Evolutionary conservation across 2,797 vertebrate genomes (phyloP).

Genomic region (Microcaecilia unicolor): DNA sequence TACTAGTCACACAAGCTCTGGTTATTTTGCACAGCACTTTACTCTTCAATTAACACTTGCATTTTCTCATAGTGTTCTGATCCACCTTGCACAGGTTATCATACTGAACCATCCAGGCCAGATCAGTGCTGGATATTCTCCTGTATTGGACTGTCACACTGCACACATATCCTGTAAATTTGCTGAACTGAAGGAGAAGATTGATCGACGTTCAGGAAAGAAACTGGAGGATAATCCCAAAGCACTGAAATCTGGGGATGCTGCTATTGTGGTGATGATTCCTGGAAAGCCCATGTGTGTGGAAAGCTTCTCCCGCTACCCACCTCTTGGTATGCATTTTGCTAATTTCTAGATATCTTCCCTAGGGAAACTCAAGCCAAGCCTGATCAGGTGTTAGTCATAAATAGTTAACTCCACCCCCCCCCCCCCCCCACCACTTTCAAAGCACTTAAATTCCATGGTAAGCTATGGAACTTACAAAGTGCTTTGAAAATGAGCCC

Average conservation of each 20-base stretch:
- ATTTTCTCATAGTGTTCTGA: too few relatives aligned
- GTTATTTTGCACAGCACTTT: too few relatives aligned
- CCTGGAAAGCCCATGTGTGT: slow-evolving; percentile 54
- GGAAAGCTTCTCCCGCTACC: slow-evolving; percentile 41
- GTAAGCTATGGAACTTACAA: too few relatives aligned
- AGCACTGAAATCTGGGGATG: slow-evolving; percentile 44
- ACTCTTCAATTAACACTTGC: too few relatives aligned
- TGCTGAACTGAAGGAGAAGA: slow-evolving; percentile 68
- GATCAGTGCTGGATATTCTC: slow-evolving; percentile 35
- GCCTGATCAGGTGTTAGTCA: too few relatives aligned
- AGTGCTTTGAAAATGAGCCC: too few relatives aligned
- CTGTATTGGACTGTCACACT: slow-evolving; percentile 46
- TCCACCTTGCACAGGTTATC: slow-evolving; percentile 33
- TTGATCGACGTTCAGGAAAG: slow-evolving; percentile 71
- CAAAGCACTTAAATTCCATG: too few relatives aligned
- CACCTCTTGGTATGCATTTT: slow-evolving; percentile 34
- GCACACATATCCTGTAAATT: slow-evolving; percentile 51
- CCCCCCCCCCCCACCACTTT: too few relatives aligned
- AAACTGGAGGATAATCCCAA: slow-evolving; percentile 59
- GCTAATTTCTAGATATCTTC: too few relatives aligned
- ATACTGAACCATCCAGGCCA: slow-evolving; percentile 44
- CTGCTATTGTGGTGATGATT: slow-evolving; percentile 40
- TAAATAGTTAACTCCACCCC: too few relatives aligned
- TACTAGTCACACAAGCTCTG: too few relatives aligned
- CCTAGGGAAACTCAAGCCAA: too few relatives aligned